A percentile compares a stretch with the other conserved stretches of the same genome.
Conservation (phyloP, 2,113 vertebrate genomes). For the Ailurus styani region DNA sequence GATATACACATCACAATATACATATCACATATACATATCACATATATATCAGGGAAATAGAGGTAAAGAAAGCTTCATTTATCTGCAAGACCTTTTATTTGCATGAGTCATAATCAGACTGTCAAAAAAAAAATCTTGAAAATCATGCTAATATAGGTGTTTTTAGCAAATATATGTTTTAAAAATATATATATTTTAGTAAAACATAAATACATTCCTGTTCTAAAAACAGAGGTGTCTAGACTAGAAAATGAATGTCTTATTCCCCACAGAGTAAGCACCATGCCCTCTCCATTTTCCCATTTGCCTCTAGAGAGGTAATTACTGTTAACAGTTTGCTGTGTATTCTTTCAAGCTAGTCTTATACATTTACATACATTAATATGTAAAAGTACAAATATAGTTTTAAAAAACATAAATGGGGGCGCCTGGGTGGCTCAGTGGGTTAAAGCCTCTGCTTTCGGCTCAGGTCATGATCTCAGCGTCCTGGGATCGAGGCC, state of each 20-base stretch:
- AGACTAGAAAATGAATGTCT: constrained; percentile 42
- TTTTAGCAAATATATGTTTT: constrained; percentile 39
- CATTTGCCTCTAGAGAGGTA: constrained; percentile 35
- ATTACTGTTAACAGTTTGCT: constrained; percentile 54
- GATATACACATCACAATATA: background rate
- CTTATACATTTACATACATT: constrained; percentile 61
- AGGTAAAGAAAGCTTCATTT: background rate
- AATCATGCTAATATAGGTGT: constrained; percentile 12
- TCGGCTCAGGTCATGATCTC: no score
- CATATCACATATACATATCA: background rate
- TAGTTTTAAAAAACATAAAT: constrained; percentile 51
- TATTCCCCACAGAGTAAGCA: background rate
- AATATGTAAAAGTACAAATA: constrained; percentile 56
- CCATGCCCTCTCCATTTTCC: constrained; percentile 5
- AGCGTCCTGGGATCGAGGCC: no score
- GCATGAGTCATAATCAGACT: constrained; percentile 2
- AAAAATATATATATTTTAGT: constrained; percentile 34
- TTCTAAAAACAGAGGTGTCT: constrained; percentile 48
- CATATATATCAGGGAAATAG: background rate
- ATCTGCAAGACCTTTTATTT: constrained; percentile 10
- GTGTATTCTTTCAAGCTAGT: constrained; percentile 37
- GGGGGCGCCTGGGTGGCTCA: no score
- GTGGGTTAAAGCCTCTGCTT: no score
- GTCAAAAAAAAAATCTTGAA: constrained; percentile 33
- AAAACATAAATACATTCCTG: constrained; percentile 43